These are phyloP conservation scores for Poicephalus gulielmi DNA, from an alignment of 2,113 vertebrate species.

Conservation along the genomic window DNA sequence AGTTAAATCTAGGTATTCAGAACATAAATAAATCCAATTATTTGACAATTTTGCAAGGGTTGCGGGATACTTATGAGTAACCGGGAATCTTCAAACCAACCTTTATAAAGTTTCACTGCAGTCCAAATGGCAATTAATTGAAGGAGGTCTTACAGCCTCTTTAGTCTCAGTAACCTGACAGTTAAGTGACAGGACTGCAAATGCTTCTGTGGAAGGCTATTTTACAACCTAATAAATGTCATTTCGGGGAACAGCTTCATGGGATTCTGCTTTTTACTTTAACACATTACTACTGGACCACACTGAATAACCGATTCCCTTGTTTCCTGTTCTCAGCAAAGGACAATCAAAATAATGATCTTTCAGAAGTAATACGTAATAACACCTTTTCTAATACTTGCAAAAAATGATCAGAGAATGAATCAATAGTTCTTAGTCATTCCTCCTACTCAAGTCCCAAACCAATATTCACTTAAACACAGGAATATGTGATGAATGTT, in stretches of 20 bases:
- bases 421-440: conserved; percentile 14
- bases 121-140: not conserved
- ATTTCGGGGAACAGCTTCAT: not conserved
- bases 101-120: not conserved
- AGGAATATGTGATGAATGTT: not conserved
- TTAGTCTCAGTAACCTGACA: not conserved
- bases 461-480: not conserved
- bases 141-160: not conserved
- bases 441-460: not conserved
- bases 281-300: not conserved
- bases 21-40: not conserved
- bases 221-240: conserved; percentile 29
- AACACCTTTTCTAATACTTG: conserved; percentile 9
- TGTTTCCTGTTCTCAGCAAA: conserved; percentile 9
- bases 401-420: not conserved
- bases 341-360: conserved; percentile 20
- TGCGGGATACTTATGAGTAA: not conserved
- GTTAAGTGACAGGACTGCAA: not conserved
- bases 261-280: not conserved
- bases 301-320: not conserved
- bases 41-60: not conserved
- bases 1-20: not conserved
- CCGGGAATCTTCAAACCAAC: not conserved
- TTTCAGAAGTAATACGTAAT: not conserved
- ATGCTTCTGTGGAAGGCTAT: not conserved